Conservation (phyloP, 2,113 vertebrate genomes). For the Microcebus ravelobensis region DNA sequence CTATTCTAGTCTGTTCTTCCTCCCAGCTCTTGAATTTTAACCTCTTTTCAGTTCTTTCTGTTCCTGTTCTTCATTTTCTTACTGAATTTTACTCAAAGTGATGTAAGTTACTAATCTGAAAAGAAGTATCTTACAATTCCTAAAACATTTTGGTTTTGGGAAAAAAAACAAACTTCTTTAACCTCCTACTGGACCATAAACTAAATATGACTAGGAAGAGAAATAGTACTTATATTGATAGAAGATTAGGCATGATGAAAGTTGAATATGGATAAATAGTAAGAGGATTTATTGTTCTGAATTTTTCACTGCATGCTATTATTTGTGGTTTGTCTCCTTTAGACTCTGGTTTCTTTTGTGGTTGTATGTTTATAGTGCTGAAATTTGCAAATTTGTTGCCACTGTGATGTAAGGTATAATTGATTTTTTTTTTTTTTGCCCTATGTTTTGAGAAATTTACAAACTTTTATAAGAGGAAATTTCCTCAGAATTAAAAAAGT, state of each 20-base stretch:
- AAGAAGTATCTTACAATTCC: not conserved
- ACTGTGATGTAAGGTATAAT: slow-evolving; percentile 33
- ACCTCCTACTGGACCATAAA: not conserved
- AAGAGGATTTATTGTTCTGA: not conserved
- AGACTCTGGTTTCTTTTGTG: not conserved
- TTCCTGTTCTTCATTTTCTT: not conserved
- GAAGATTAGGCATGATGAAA: not conserved
- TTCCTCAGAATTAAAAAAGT: slow-evolving; percentile 16
- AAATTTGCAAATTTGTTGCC: slow-evolving; percentile 35
- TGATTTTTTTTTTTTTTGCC: not conserved
- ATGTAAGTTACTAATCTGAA: not conserved
- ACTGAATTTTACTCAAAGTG: not conserved
- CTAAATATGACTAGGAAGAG: not conserved
- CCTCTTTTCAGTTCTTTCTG: not conserved
- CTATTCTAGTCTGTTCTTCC: not conserved
- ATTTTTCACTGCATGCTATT: not conserved
- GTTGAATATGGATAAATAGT: not conserved
- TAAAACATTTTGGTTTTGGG: not conserved
- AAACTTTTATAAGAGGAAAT: slow-evolving; percentile 26
- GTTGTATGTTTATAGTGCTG: not conserved
- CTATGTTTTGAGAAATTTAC: not conserved
- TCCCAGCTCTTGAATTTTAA: not conserved
- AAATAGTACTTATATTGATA: not conserved
- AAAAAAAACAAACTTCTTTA: not conserved
- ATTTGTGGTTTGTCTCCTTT: slow-evolving; percentile 44